Base-by-base conservation (phyloP, 2,888 invertebrate species). In the Leucozona laternaria region DNA sequence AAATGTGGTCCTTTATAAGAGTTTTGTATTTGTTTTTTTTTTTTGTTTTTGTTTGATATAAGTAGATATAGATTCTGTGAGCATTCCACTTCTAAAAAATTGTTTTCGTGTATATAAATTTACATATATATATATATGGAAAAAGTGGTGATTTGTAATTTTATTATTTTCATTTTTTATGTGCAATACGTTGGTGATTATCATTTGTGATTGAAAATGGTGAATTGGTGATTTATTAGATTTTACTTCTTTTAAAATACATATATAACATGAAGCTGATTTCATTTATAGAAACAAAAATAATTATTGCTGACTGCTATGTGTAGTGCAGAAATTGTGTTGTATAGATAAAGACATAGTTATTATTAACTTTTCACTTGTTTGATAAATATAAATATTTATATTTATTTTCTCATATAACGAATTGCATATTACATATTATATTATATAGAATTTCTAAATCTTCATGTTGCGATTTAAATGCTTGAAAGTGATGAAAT, bases 401-500 rank as follows among this genome's bases (percentile, higher is more conserved):
- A 53, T 57, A 53, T 37, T 37, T 31, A 25, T 81, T 53, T 64
- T 81, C 55, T 64, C 45, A 53, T 53, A 43, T 70, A 72, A 77
- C 72, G 62, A 77, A 60, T 82, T 86, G 77, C 82, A 78, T 45
- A 64, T 31, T 4, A n/a, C n/a, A n/a, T n/a, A n/a, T n/a, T n/a
- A n/a, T n/a, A n/a, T n/a, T n/a, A n/a, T 64, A 45, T 37, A 77
- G 64, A 58, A 60, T 75, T 70, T 73, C 71, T 78, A 73, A 79
- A 34, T 66, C 73, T 57, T 86, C 70, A 60, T 75, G 75, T 82
- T 86, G 78, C 82, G 78, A 75, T 79, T 73, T 82, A 72, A 62
- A 86, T 86, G 86, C 82, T 86, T 82, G 86, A 86, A 86, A 79
- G 82, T 86, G 82, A 79, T 86, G 86, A 86, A 82, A 79, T 77